Evolutionary conservation across 2,113 vertebrate genomes (phyloP), one percentile per base, ranked within the genome.

Genomic region (Laterallus jamaicensis): DNA sequence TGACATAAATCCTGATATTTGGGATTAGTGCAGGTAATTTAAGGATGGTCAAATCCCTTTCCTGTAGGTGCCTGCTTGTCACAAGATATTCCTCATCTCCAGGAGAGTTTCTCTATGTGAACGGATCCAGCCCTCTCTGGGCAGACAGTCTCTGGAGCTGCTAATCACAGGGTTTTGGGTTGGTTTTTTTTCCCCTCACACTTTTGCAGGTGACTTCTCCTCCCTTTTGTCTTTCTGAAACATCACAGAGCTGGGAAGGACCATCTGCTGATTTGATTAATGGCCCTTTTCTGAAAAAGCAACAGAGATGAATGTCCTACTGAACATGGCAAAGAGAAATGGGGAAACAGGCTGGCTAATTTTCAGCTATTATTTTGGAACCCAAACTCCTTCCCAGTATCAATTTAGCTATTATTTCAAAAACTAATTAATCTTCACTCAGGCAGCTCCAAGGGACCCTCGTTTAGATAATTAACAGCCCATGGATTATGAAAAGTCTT

Each of bases 351-450:
- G 78, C 75, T 85, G 95, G 97, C 95, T 97, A 98, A 97, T 98
- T 98, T 96, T 97, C 92, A 97, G 95, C 97, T 84, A 88, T 97
- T 97, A 96, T 95, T 97, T 97, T 93, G 86, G 93, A 96, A 94
- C 86, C 91, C 93, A 77, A 92, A 88, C 82, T 96, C 92, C 90
- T 96, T 97, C 86, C 68, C 88, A 24, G 62, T 95, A 97, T 97
- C 97, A 97, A 96, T 97, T 96, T 97, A 98, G 96, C 97, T 97
- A 95, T 98, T 98, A 98, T 98, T 98, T 97, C 90, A 96, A 96
- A 97, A 97, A 97, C 95, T 97, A 98, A 98, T 98, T 98, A 98
- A 98, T 98, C 97, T 98, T 97, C 95, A 95, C 96, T 98, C 88
- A 84, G 96, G 97, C 97, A 97, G 97, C 91, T 97, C 95, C 32